These are phyloP conservation scores for Microplitis mediator DNA, from an alignment of 1,140 invertebrate genomes.

Conservation along the genomic window DNA sequence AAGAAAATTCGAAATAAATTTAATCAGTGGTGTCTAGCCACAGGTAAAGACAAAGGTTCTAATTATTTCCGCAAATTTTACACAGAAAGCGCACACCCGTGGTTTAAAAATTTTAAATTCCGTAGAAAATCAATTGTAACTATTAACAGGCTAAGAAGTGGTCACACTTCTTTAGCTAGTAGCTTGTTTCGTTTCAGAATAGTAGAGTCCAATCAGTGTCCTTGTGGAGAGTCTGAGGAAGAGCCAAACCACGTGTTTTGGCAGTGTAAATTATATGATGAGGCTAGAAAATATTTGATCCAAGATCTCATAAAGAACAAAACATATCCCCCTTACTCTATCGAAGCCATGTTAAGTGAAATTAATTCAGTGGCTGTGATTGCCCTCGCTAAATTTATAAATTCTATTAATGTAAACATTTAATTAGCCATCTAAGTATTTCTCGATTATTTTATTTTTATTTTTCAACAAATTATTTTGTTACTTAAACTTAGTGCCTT, in stretches of 20 bases:
- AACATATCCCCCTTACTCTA: not conserved
- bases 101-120: conserved; percentile 27
- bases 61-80: conserved; percentile 14
- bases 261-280: conserved; percentile 22
- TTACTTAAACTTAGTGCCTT: too few species aligned
- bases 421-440: not conserved
- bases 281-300: not conserved
- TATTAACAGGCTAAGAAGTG: conserved; percentile 32
- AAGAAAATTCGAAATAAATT: not conserved
- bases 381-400: not conserved
- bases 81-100: not conserved
- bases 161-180: conserved; percentile 26
- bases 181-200: conserved; percentile 30
- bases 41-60: not conserved
- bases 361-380: not conserved
- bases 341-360: not conserved
- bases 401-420: not conserved
- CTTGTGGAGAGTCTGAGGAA: conserved; percentile 21
- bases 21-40: not conserved
- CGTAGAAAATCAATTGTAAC: conserved; percentile 19
- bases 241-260: conserved; percentile 31
- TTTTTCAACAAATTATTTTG: too few species aligned
- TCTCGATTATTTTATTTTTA: too few species aligned
- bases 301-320: not conserved
- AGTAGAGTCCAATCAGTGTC: conserved; percentile 17